Evolutionary conservation across 2,113 vertebrate genomes (phyloP), one percentile per base, ranked within the genome.

Genomic region (Sphyrna mokarran): DNA sequence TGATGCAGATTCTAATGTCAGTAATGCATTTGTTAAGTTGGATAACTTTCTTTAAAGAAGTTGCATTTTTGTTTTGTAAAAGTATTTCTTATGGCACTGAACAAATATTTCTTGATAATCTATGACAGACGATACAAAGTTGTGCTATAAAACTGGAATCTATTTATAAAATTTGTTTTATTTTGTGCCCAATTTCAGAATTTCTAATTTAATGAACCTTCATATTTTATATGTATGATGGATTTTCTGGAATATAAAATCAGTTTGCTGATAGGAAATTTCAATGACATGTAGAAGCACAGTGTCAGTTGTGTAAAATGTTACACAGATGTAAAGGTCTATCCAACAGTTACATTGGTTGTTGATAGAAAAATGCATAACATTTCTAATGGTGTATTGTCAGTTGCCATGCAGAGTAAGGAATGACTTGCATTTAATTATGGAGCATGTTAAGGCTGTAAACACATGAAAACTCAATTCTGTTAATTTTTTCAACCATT

Each of bases 301-400:
- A 70, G 37, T 70, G 93, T 40, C n/a, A 70, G 48, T 20, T 48
- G 23, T 70, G 90, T 94, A 26, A 48, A 94, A 70, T 69, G 68
- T 69, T 43, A 70, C 5, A 43, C 66, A 69, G 87, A 63, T 63
- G 87, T 48, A 94, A 94, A 69, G 23, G 48, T 70, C 58, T 90
- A 37, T 70, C 66, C 66, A 94, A 61, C 54, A 48, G 93, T 94
- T 48, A 23, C 9, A 33, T n/a, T 29, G 61, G n/a, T 70, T 37
- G 93, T 61, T 90, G 87, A 63, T 58, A 63, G 29, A 90, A 89
- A 90, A n/a, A 58, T 90, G 58, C 29, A 40, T 40, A 94, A 70
- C 40, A 94, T 94, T n/a, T 69, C 61, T 69, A 70, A 43, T 69
- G 91, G 63, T 69, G 7, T 94, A 69, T 69, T 94, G 91, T 94